A percentile compares a stretch with the other conserved stretches of the same genome.
phyloP scores from a whole-genome alignment of 2,888 invertebrate species.

The Eulithis prunata region DNA sequence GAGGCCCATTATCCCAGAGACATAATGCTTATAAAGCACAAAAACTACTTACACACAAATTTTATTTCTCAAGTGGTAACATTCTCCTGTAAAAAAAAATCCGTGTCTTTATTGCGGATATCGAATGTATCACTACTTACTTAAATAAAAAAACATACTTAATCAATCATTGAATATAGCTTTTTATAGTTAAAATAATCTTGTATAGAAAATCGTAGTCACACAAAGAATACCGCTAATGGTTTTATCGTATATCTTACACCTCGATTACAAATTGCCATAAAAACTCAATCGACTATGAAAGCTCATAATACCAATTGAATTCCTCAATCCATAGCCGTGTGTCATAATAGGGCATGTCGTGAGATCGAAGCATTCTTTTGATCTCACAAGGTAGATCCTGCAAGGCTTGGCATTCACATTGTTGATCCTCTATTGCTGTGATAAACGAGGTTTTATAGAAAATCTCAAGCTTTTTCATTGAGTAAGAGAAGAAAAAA shows the following conservation, averaged over 20 bases:
- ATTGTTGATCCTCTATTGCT: conserved; percentile 37
- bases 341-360: conserved; percentile 45
- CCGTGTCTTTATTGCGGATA: no score
- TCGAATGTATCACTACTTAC: no score
- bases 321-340: conserved; percentile 41
- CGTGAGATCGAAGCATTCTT: conserved; percentile 68
- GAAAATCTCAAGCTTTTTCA: not conserved
- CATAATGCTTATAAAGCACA: no score
- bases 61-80: no score
- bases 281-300: conserved; percentile 12
- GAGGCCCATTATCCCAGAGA: not conserved
- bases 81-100: no score
- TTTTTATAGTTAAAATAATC: no score
- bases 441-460: not conserved
- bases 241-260: conserved; percentile 20
- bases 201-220: no score
- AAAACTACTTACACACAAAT: no score
- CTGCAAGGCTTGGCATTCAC: conserved; percentile 34
- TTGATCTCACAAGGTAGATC: conserved; percentile 44
- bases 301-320: conserved; percentile 26
- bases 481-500: not conserved
- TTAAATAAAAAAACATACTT: no score
- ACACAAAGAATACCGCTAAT: not conserved
- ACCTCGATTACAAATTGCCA: conserved; percentile 17
- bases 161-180: no score